Evolutionary conservation across 1,140 invertebrate species (phyloP).

Genomic region (Drosophila pachea): DNA sequence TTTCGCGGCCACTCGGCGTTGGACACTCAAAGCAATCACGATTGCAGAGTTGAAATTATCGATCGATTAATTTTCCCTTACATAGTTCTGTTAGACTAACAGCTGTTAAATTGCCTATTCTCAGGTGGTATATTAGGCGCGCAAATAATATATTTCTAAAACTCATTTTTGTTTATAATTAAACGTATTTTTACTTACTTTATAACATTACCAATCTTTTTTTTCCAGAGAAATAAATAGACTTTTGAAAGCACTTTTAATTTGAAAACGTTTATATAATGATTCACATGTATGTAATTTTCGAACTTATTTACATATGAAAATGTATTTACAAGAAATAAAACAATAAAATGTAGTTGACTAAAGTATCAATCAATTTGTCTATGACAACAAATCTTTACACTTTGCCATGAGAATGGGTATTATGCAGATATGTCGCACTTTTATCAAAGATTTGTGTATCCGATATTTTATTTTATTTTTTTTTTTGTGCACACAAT

Average conservation of each 20-base stretch:
- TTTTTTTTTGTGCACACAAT: constrained; percentile 42
- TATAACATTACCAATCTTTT: not conserved
- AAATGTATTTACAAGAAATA: constrained; percentile 69
- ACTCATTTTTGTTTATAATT: not conserved
- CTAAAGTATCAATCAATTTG: constrained; percentile 69
- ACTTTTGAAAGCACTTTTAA: constrained; percentile 42
- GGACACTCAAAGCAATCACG: not conserved
- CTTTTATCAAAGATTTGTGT: constrained; percentile 2
- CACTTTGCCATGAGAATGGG: constrained; percentile 31
- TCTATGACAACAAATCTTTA: constrained; percentile 57
- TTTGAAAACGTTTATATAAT: constrained; percentile 44
- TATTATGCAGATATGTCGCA: not conserved
- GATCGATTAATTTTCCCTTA: not conserved
- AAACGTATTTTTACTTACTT: not conserved
- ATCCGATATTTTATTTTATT: constrained; percentile 16
- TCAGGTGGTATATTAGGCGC: too few species aligned
- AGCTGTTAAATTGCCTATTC: not conserved
- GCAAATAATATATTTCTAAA: not conserved
- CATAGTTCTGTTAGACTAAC: not conserved
- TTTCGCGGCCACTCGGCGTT: constrained; percentile 26
- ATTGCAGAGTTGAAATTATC: constrained; percentile 11
- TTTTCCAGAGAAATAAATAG: not conserved
- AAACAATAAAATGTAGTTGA: constrained; percentile 66
- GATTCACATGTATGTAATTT: constrained; percentile 58
- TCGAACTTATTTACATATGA: constrained; percentile 76